Base-by-base conservation (phyloP, 2,888 invertebrate genomes). In the Anoplius nigerrimus region DNA sequence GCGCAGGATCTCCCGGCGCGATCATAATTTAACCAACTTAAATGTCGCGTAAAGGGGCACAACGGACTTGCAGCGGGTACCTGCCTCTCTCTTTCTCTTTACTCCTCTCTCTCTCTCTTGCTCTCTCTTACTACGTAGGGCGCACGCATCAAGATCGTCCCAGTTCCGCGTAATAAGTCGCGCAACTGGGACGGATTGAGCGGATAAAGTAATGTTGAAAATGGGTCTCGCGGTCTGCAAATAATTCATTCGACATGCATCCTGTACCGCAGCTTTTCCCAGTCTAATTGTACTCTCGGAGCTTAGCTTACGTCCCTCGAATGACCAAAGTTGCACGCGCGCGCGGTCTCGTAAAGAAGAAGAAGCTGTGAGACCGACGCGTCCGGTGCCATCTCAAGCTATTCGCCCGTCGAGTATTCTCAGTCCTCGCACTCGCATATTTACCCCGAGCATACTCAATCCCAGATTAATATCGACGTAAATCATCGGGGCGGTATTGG, bases 141-240 rank as follows among this genome's bases (percentile, higher is more conserved):
- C 4, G n/a, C 24, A 48, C 46, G 59, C 72, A 82, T 82, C 81
- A 77, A 80, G 82, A 82, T 82, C 70, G 79, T 73, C 80, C 81
- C 57, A 79, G 63, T 82, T 81, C 57, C 72, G 65, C 52, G 57
- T 67, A 76, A 77, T 78, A 71, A 76, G 64, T 68, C 67, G 59
- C 52, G 58, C 69, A 67, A 76, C 66, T 67, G 63, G 68, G 72
- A 71, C 70, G 72, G 72, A 79, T 71, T 51, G 57, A 27, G 20
- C 59, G 54, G 74, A 77, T 79, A 79, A 70, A 59, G 53, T 70
- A 72, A 74, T 74, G 46, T 27, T 53, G 51, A 72, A 34, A 74
- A 64, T 18, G 45, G 52, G 53, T 56, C 48, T 51, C 48, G 24
- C 27, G 11, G 11, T 21, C 24, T 24, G 24, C 53, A 22, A 53